Conservation (phyloP, 2,113 vertebrate genomes). For the Anoura caudifer region DNA sequence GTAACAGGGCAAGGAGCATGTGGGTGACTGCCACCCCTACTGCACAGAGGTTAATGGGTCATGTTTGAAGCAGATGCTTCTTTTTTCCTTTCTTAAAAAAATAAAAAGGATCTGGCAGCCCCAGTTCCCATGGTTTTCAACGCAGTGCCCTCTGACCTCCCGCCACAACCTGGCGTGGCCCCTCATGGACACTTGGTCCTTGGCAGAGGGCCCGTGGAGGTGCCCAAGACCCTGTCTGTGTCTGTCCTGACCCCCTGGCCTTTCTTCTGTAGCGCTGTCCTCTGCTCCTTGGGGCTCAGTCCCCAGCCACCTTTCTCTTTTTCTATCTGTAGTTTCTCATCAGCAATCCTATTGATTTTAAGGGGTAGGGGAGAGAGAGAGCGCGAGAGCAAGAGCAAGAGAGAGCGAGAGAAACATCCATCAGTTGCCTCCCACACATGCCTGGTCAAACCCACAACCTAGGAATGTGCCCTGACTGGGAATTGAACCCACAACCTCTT, state of each 20-base stretch:
- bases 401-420: no score
- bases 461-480: no score
- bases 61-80: background rate
- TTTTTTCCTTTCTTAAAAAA: background rate
- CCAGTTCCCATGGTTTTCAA: background rate
- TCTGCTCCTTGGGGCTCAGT: background rate
- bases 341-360: background rate
- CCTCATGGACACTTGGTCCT: accelerated
- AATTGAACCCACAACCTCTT: no score
- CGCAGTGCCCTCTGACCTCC: accelerated
- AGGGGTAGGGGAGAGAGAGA: no score
- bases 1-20: no score
- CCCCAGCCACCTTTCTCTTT: background rate
- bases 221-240: accelerated
- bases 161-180: accelerated
- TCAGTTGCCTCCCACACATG: no score
- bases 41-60: background rate
- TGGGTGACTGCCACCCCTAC: no score
- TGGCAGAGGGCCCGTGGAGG: no score
- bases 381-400: no score
- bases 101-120: background rate
- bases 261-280: background rate
- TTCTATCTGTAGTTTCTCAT: background rate
- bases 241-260: background rate
- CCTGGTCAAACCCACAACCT: no score